Conservation (phyloP, 2,888 invertebrate species). For the Cheilosia pagana region DNA sequence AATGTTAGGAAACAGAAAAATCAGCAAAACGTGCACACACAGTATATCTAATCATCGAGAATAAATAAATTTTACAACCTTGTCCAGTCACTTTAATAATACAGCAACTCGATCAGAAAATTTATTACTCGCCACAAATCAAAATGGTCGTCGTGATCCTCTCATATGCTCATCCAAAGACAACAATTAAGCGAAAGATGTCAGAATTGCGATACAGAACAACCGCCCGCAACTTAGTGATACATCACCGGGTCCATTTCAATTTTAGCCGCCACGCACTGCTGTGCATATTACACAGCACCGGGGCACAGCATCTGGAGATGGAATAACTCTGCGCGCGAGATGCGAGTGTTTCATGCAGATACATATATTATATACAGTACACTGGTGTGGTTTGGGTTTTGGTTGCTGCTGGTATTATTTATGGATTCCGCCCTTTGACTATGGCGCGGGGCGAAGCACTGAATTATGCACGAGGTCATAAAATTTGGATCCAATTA, state of each 20-base stretch:
- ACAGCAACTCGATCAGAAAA: slow-evolving; percentile 26
- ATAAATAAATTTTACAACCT: slow-evolving; percentile 47
- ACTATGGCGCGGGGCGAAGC: background rate
- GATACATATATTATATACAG: no score
- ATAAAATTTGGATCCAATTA: slow-evolving; percentile 74
- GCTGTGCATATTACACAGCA: background rate
- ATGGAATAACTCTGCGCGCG: slow-evolving; percentile 42
- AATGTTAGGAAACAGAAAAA: background rate
- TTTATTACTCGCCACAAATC: slow-evolving; percentile 70
- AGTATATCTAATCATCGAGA: slow-evolving; percentile 34
- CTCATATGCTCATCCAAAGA: slow-evolving; percentile 22
- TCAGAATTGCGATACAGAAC: slow-evolving; percentile 48
- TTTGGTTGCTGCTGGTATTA: slow-evolving; percentile 52
- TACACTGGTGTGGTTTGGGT: slow-evolving; percentile 4
- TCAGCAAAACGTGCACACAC: slow-evolving; percentile 22
- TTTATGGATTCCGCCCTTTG: slow-evolving; percentile 63
- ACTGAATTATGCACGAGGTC: slow-evolving; percentile 72
- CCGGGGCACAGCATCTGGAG: slow-evolving; percentile 62
- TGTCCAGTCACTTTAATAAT: background rate
- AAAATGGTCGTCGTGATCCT: slow-evolving; percentile 32
- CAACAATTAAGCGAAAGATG: slow-evolving; percentile 65
- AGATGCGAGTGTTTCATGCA: slow-evolving; percentile 45
- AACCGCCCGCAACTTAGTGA: slow-evolving; percentile 42
- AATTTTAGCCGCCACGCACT: slow-evolving; percentile 36
- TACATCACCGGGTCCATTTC: slow-evolving; percentile 60